Evolutionary conservation across 2,888 invertebrate species (phyloP), one percentile per base, ranked within the genome.

Genomic region (Meteorus colon): DNA sequence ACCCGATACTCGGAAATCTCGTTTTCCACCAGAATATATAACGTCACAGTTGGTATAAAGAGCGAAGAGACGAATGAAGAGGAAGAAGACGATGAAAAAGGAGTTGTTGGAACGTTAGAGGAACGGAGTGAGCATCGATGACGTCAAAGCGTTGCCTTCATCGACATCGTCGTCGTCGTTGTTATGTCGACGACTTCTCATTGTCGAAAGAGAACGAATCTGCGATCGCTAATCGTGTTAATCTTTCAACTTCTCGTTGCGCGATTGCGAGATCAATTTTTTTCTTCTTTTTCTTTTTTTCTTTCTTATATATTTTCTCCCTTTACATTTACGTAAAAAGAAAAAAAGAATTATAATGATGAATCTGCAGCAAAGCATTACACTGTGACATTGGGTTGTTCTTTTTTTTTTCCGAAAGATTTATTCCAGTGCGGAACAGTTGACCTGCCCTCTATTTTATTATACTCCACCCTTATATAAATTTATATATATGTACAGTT

Each of bases 181-280:
- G 48, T 48, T 41, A 41, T 19, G 31, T 29, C 60, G 4, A 62
- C 27, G 27, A 63, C 31, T 41, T 65, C 24, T 65, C 34, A 65
- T 65, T 34, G 63, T 63, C 34, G 65, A 65, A 37, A 65, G 41
- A 34, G 45, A 67, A 48, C 24, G 51, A 66, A 74, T 55, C 45
- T 70, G 51, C 67, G 62, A 74, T 34, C 67, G 51, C 74, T 78
- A 74, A 78, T 76, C 66, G 68, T 59, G 63, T 74, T 74, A 69
- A 77, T 77, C 75, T 75, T 73, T 77, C 59, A 41, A 51, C 73
- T 31, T 14, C 31, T 45, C 31, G 16, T 31, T 19, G 31, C 19
- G 34, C 19, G n/a, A 16, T 37, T 16, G 4, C 41, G 19, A 8
- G 8, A n/a, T 31, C 55, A n/a, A 59, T 48, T 51, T 65, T 41